Percentiles rank a stretch among this genome's conserved stretches.
Conservation (phyloP, 2,888 invertebrate genomes). For the Psylliodes chrysocephalus region DNA sequence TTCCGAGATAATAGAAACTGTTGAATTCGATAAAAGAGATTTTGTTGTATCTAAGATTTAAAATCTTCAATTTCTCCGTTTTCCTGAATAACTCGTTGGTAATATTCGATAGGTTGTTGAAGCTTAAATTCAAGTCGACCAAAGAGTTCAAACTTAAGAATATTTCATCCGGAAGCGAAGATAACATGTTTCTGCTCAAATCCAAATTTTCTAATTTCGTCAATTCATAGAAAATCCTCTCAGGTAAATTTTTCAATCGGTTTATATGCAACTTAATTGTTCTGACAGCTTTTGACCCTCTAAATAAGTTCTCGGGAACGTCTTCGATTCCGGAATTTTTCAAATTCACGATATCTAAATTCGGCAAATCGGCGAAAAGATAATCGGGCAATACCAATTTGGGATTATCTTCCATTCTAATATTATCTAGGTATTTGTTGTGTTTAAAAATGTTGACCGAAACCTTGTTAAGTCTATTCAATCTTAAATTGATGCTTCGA, state of each 20-base stretch:
- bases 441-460: conserved; percentile 72
- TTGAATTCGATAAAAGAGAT: conserved; percentile 66
- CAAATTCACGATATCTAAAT: conserved; percentile 45
- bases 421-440: conserved; percentile 67
- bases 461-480: conserved; percentile 65
- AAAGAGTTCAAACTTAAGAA: conserved; percentile 64
- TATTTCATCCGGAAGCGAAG: conserved; percentile 69
- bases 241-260: conserved; percentile 61
- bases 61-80: conserved; percentile 27
- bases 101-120: conserved; percentile 36
- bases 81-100: conserved; percentile 32
- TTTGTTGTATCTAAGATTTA: conserved; percentile 71
- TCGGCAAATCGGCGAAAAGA: conserved; percentile 68
- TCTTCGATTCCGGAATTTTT: conserved; percentile 62
- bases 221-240: conserved; percentile 73
- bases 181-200: conserved; percentile 74
- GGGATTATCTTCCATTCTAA: conserved; percentile 65
- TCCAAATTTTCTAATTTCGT: conserved; percentile 73
- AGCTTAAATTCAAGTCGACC: conserved; percentile 39
- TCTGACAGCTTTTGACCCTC: conserved; percentile 68
- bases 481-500: conserved; percentile 46
- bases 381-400: conserved; percentile 44
- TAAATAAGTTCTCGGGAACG: conserved; percentile 73
- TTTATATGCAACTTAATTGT: conserved; percentile 74
- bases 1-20: conserved; percentile 58